A percentile compares a stretch with the other conserved stretches of the same genome.
Conservation (phyloP, 2,888 invertebrate species). For the Rhagium mordax region DNA sequence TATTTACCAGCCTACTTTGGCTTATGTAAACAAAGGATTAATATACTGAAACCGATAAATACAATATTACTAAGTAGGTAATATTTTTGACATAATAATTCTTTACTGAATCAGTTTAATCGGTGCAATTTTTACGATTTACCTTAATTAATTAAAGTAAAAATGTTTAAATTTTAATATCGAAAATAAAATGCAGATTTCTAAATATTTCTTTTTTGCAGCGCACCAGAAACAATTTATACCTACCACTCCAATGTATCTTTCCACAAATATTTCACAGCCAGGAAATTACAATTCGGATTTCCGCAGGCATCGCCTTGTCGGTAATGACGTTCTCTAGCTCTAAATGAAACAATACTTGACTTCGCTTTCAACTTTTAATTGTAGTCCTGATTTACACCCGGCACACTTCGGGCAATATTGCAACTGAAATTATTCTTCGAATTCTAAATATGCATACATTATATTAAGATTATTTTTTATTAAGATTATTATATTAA, state of each 20-base stretch:
- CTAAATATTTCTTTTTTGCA: neutral
- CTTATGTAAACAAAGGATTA: no score
- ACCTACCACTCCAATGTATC: slow-evolving; percentile 6
- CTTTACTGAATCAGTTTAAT: no score
- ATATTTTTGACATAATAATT: no score
- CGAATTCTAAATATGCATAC: slow-evolving; percentile 1
- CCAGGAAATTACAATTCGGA: slow-evolving; percentile 10
- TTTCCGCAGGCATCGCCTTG: neutral
- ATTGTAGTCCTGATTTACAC: slow-evolving; percentile 22
- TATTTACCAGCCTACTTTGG: no score
- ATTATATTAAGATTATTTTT: neutral
- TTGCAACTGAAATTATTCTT: neutral
- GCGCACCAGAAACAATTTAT: slow-evolving; percentile 2
- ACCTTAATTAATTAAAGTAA: neutral
- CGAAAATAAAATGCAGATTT: neutral
- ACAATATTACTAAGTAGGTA: no score
- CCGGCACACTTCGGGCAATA: neutral
- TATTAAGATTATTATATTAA: no score
- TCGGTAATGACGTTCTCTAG: slow-evolving; percentile 16
- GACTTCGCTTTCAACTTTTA: slow-evolving; percentile 25
- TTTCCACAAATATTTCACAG: slow-evolving; percentile 4
- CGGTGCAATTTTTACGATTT: neutral
- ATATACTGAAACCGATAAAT: no score
- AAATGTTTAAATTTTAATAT: neutral
- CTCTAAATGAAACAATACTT: slow-evolving; percentile 23